Evolutionary conservation across 2,113 vertebrate species (phyloP).

Genomic region (Pungitius pungitius): DNA sequence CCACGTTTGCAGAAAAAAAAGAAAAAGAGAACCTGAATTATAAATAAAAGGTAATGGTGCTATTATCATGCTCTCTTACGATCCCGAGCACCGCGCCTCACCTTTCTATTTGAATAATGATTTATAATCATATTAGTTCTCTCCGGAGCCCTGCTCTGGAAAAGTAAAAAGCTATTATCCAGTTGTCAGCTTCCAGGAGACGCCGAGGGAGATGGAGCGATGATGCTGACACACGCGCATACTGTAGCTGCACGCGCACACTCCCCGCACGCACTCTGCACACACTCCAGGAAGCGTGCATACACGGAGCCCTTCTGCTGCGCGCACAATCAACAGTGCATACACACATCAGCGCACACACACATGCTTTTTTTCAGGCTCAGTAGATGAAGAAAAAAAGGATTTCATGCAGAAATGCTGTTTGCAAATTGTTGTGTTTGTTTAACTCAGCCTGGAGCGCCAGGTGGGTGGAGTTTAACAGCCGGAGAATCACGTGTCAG

Average conservation of each 20-base stretch:
- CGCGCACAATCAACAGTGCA: constrained; percentile 70
- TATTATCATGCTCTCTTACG: constrained; percentile 88
- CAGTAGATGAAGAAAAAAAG: constrained; percentile 11
- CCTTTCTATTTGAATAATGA: constrained; percentile 97
- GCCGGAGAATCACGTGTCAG: constrained; percentile 22
- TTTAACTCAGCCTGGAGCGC: constrained; percentile 17
- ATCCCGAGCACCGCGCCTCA: constrained; percentile 80
- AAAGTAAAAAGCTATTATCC: constrained; percentile 97
- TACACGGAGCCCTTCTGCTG: constrained; percentile 40
- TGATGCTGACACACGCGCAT: constrained; percentile 86
- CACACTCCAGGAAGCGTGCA: constrained; percentile 22
- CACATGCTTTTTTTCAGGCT: constrained; percentile 21
- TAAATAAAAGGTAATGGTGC: constrained; percentile 96
- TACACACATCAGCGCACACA: constrained; percentile 23
- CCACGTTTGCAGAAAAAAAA: constrained; percentile 83
- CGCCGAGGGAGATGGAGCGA: constrained; percentile 83
- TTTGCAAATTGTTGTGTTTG: constrained; percentile 42
- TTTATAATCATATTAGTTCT: constrained; percentile 95
- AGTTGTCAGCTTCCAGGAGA: constrained; percentile 88
- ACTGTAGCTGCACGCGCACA: constrained; percentile 54
- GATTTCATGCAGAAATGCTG: constrained; percentile 25
- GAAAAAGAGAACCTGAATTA: constrained; percentile 83
- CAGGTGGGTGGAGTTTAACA: constrained; percentile 21
- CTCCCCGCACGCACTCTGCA: not conserved
- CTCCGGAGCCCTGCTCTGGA: constrained; percentile 89